phyloP scores from a whole-genome alignment of 2,888 invertebrate genomes.

The Acleris laterana region DNA sequence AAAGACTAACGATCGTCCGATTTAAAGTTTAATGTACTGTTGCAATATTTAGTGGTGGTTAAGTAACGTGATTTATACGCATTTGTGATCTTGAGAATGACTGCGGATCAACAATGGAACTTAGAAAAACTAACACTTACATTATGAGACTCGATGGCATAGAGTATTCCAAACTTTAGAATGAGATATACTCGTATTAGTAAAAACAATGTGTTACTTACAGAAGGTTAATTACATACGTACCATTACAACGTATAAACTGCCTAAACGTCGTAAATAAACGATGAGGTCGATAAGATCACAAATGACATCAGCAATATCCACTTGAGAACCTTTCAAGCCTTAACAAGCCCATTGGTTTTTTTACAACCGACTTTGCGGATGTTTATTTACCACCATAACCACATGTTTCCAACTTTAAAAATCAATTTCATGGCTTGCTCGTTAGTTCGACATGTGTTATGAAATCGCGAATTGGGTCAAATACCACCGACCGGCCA shows the following conservation, averaged over 20 bases:
- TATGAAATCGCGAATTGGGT: constrained; percentile 63
- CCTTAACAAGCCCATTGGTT: background rate
- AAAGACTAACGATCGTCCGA: constrained; percentile 51
- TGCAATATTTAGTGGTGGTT: constrained; percentile 21
- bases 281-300: background rate
- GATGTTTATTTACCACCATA: constrained; percentile 26
- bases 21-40: constrained; percentile 29
- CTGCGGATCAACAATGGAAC: constrained; percentile 4
- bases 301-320: background rate
- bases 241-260: no score
- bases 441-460: constrained; percentile 54
- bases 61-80: constrained; percentile 26
- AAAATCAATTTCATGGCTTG: constrained; percentile 35
- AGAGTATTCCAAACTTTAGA: no score
- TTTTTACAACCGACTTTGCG: constrained; percentile 24
- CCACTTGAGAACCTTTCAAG: background rate
- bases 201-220: no score
- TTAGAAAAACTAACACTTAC: background rate
- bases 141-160: background rate
- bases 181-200: no score
- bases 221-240: no score
- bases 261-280: constrained; percentile 1
- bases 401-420: constrained; percentile 28
- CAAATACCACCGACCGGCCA: constrained; percentile 52
- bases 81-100: constrained; percentile 7